Evolutionary conservation across 2,113 vertebrate genomes (phyloP), one percentile per base, ranked within the genome.

Genomic region (Triplophysa tibetana): DNA sequence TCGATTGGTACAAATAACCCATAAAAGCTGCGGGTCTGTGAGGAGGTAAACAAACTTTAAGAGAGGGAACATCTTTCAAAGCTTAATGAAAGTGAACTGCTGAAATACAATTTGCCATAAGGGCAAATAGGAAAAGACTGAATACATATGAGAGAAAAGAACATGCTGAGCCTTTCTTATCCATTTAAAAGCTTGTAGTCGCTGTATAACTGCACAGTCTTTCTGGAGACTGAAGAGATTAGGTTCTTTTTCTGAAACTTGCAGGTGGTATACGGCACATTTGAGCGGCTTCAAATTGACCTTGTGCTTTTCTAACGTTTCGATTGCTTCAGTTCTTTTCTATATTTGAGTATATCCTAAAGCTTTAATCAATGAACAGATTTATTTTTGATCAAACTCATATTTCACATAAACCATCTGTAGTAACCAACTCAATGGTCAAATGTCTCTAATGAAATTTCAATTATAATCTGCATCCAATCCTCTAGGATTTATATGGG

Each of bases 51-150:
- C 11, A 17, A 38, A 60, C n/a, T 73, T 41, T 60, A 11, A 23
- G 70, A 24, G 29, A 60, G 12, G 8, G 33, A 61, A 41, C 54
- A 60, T 60, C n/a, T 43, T 38, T 74, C 33, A 74, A 61, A 73
- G 33, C 29, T 61, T 24, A 74, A 61, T 61, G 33, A 61, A 38
- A 24, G 13, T 43, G 54, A 72, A 56, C 17, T 38, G 17, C 50
- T 70, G 11, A 33, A 38, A 70, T 56, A 73, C 54, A 60, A 73
- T 61, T 61, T 61, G 70, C 6, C 23, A 19, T 33, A 58, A 60
- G 58, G 41, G 8, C 11, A 9, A 7, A 48, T 19, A 43, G n/a
- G 11, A 24, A 21, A n/a, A 26, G 29, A 19, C 33, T 38, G n/a
- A 73, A 73, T 60, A 8, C 14, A 21, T n/a, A 58, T 16, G 33